phyloP scores from a whole-genome alignment of 2,797 vertebrate genomes.

The Poeciliopsis paucimaculata region DNA sequence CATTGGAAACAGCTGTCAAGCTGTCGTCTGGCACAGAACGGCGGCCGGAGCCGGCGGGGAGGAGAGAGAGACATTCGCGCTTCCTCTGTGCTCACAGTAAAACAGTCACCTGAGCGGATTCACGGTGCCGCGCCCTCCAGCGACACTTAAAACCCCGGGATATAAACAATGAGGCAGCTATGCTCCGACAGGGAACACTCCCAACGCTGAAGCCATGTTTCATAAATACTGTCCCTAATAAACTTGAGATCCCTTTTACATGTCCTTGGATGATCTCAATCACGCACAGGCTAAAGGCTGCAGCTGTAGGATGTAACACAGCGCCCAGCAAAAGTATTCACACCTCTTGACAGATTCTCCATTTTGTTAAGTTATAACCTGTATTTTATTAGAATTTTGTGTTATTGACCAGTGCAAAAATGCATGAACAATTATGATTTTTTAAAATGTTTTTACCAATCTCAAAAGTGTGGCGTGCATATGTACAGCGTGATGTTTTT shows the following conservation, averaged over 20 bases:
- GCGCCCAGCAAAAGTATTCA: neutral
- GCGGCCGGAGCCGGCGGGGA: conserved; percentile 64
- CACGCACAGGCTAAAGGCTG: neutral
- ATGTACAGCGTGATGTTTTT: too few species aligned
- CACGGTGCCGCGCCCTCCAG: conserved; percentile 58
- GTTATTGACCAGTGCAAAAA: neutral
- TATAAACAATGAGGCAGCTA: conserved; percentile 56
- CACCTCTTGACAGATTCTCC: neutral
- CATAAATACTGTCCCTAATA: conserved; percentile 54
- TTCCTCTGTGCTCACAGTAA: conserved; percentile 54
- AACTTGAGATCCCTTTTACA: conserved; percentile 51
- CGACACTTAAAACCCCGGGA: conserved; percentile 53
- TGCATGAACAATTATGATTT: neutral
- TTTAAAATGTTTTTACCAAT: neutral
- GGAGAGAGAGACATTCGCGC: conserved; percentile 47
- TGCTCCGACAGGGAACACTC: conserved; percentile 42
- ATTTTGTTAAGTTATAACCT: neutral
- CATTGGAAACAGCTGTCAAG: conserved; percentile 79
- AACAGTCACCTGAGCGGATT: conserved; percentile 74
- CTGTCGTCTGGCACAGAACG: conserved; percentile 66
- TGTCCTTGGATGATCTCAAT: conserved; percentile 48
- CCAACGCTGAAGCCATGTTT: conserved; percentile 41
- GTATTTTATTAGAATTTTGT: neutral
- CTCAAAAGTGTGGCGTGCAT: neutral
- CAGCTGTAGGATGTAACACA: neutral